These are phyloP conservation scores for Ganaspis sp. DNA, from an alignment of 1,140 invertebrate genomes.

Conservation along the genomic window DNA sequence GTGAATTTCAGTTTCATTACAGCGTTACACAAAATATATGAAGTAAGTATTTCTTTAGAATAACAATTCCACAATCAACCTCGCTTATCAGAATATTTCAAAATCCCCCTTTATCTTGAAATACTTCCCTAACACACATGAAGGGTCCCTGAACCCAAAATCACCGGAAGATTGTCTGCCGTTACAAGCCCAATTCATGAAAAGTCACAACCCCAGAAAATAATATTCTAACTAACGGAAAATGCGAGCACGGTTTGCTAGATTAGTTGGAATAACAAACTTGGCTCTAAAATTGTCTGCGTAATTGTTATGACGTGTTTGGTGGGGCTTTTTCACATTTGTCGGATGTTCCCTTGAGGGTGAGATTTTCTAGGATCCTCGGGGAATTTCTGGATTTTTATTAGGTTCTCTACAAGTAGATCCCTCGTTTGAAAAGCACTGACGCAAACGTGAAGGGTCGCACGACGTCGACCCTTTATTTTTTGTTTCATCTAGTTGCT, in stretches of 20 bases:
- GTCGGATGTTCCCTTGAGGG: background rate
- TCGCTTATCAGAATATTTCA: background rate
- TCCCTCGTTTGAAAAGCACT: slow-evolving; percentile 18
- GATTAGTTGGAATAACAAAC: background rate
- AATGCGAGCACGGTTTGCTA: background rate
- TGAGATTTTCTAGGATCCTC: background rate
- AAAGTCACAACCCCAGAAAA: background rate
- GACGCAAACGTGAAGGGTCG: slow-evolving; percentile 23
- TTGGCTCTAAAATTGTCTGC: background rate
- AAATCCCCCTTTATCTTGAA: background rate
- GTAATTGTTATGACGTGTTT: background rate
- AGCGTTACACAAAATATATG: background rate
- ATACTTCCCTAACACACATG: background rate
- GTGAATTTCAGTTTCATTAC: no score
- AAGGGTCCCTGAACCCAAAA: background rate
- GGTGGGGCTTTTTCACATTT: background rate
- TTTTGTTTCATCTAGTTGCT: slow-evolving; percentile 29
- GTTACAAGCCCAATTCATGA: background rate
- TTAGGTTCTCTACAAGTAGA: slow-evolving; percentile 17
- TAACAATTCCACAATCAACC: background rate
- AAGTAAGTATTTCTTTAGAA: background rate
- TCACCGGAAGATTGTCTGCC: background rate
- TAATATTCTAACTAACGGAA: background rate
- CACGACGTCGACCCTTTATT: slow-evolving; percentile 14
- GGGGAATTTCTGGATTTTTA: slow-evolving; percentile 23